Conservation (phyloP, 2,888 invertebrate genomes). For the Syritta pipiens region DNA sequence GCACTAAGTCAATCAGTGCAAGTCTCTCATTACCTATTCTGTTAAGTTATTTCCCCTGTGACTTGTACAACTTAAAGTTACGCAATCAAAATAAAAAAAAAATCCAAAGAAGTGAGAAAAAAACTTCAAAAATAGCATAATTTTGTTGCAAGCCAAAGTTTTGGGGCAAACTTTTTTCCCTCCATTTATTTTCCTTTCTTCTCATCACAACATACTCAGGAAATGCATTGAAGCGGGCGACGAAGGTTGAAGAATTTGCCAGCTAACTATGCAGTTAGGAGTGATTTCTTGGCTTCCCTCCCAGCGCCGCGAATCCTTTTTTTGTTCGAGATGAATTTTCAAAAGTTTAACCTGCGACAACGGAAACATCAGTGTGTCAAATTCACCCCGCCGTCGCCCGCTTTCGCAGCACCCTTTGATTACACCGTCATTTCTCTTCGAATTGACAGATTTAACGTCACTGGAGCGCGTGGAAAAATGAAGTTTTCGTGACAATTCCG, state of each 20-base stretch:
- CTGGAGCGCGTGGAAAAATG: slow-evolving; percentile 12
- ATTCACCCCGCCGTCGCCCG: slow-evolving; percentile 15
- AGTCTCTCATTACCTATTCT: too few relatives aligned
- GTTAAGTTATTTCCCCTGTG: too few relatives aligned
- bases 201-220: slow-evolving; percentile 30
- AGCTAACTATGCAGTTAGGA: slow-evolving; percentile 17
- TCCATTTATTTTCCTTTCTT: slow-evolving; percentile 26
- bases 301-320: too few relatives aligned
- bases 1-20: too few relatives aligned
- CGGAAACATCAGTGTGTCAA: slow-evolving; percentile 13
- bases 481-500: slow-evolving; percentile 30
- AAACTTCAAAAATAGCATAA: slow-evolving; percentile 10
- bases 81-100: neutral
- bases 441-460: slow-evolving; percentile 29
- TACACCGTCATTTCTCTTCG: slow-evolving; percentile 17
- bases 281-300: neutral
- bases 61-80: too few relatives aligned
- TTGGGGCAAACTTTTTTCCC: slow-evolving; percentile 15
- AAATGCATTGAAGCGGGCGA: slow-evolving; percentile 21
- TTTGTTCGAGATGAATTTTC: slow-evolving; percentile 40
- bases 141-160: slow-evolving; percentile 21
- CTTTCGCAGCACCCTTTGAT: slow-evolving; percentile 7
- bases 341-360: slow-evolving; percentile 23
- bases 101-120: neutral
- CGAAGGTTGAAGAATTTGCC: slow-evolving; percentile 3